Evolutionary conservation across 1,140 invertebrate species (phyloP), one percentile per base, ranked within the genome.

Genomic region (Leptonema lineaticorne): DNA sequence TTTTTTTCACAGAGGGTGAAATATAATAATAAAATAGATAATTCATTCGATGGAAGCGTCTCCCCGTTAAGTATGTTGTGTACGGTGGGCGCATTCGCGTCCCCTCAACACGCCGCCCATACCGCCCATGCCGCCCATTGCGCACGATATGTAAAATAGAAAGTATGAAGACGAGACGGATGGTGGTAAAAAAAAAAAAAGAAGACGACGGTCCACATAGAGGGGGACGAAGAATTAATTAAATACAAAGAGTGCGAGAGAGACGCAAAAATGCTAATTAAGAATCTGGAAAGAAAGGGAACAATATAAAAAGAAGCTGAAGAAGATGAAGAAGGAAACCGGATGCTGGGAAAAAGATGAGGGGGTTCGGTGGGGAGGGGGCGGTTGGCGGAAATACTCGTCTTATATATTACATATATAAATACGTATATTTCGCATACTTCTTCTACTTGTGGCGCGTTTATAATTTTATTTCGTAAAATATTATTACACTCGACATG

Each of bases 281-380:
- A 73, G 71, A 69, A 73, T 73, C 65, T 62, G 70, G 71, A 73
- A 73, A 73, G 71, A 73, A 73, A 73, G 68, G 71, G 71, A 73
- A 68, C 68, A 60, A 67, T 60, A 59, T 45, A 59, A 60, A 33
- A 45, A 67, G 29, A n/a, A n/a, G n/a, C n/a, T n/a, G n/a, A n/a
- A n/a, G n/a, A n/a, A n/a, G n/a, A n/a, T n/a, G n/a, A 33, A 56
- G 56, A 24, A 27, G 30, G 45, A 33, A 58, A 27, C 66, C 37
- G 27, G 59, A 9, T 22, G 33, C 59, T 7, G 22, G 50, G 37
- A 28, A 18, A 27, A 22, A 26, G 56, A 58, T 24, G 56, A 22
- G 18, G 7, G 48, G 7, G 48, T 22, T 7, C n/a, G n/a, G n/a
- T n/a, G n/a, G n/a, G n/a, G n/a, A n/a, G n/a, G n/a, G n/a, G n/a